Base-by-base conservation (phyloP, 2,888 invertebrate genomes). In the Epirrita christyi region DNA sequence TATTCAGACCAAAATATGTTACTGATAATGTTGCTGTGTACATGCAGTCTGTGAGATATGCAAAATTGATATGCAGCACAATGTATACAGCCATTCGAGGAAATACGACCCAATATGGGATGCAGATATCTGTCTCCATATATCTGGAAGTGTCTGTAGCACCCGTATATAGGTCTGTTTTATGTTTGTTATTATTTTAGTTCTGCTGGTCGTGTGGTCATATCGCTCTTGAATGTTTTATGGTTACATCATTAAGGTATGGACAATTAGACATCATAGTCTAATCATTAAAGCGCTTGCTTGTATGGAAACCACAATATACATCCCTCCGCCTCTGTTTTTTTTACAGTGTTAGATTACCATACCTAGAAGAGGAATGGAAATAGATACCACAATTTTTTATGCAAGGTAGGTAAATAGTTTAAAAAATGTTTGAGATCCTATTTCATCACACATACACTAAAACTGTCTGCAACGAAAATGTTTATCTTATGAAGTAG, bases 41-140 rank as follows among this genome's bases (percentile, higher is more conserved):
- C 56, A 66, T 21, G 65, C 65, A 67, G 60, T 67, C 61, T 62
- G 58, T 61, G 63, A 65, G 67, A 67, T 67, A 67, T 65, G 65
- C 67, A 65, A 65, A 67, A 67, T 63, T 67, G 65, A 67, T 67
- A 65, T 65, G 67, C 65, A 60, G 62, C 63, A 63, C 58, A 61
- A 63, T 67, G 67, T 65, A 62, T 65, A 67, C 63, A 59, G 59
- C 64, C 64, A 55, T 61, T 66, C 64, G 67, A 62, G 67, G 65
- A 67, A 67, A 67, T 67, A 67, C 67, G 63, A 67, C 67, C 67
- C 67, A 66, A 66, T 67, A 67, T 65, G 67, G 67, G 55, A 61
- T 63, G 67, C 55, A 53, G 62, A 64, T 67, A 67, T 67, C 67
- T 67, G 67, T 67, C 63, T 67, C 65, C 65, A 67, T 67, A 67